Conservation (phyloP, 2,888 invertebrate species). For the Lamellibrachia satsuma region DNA sequence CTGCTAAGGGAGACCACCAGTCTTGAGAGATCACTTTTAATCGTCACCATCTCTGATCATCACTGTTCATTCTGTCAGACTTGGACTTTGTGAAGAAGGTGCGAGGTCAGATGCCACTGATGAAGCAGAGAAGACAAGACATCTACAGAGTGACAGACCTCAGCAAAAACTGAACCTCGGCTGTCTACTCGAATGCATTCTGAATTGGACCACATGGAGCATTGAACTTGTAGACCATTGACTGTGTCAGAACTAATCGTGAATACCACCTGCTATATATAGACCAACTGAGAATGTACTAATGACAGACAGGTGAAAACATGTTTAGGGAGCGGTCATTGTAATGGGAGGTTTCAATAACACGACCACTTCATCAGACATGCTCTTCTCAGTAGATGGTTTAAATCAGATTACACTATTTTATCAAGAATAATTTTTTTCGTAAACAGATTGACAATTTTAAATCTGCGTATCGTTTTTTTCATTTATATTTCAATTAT, state of each 20-base stretch:
- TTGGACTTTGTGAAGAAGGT: slow-evolving; percentile 78
- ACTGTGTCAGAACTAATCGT: neutral
- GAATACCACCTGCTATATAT: neutral
- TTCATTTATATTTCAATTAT: neutral
- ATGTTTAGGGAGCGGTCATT: neutral
- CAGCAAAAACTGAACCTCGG: neutral
- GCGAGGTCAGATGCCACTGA: slow-evolving; percentile 84
- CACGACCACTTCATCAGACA: neutral
- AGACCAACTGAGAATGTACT: neutral
- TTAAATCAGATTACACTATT: neutral
- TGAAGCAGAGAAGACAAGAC: slow-evolving; percentile 78
- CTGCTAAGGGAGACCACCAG: no score
- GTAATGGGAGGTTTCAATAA: neutral
- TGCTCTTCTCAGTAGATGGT: neutral
- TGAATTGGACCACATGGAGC: neutral
- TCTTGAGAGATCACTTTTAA: neutral
- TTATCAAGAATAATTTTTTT: neutral
- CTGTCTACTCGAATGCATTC: neutral
- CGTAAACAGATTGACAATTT: neutral
- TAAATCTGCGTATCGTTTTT: neutral
- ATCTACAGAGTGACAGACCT: slow-evolving; percentile 66
- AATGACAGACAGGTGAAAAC: neutral
- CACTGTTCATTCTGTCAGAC: slow-evolving; percentile 71
- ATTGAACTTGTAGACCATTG: neutral
- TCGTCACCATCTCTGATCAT: neutral